Evolutionary conservation across 2,797 vertebrate species (phyloP), one percentile per base, ranked within the genome.

Genomic region (Protosalanx chinensis): DNA sequence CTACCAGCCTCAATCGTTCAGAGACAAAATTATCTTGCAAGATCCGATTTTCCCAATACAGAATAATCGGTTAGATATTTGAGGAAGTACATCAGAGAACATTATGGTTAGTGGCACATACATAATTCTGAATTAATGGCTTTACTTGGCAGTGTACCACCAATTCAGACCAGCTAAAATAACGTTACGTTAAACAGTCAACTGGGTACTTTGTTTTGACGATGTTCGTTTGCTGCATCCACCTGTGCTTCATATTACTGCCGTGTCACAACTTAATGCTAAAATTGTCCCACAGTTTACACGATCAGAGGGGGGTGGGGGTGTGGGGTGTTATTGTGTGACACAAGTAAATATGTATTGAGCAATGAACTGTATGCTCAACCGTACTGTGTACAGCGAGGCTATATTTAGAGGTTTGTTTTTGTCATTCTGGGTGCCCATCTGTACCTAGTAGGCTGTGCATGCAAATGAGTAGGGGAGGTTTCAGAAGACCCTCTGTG

Each of bases 11-110:
- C 51, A 16, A 56, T 4, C 51, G 15, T 15, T 27, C 27, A 49
- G 5, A 53, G 27, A 16, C 13, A 18, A 46, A 33, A 7, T 67
- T 67, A 16, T n/a, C 46, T n/a, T 53, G 20, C 58, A n/a, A 57
- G 51, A 58, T 58, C 53, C 53, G 32, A 58, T 33, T 37, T 67
- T 35, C 46, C 46, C 16, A 64, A 33, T 71, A 18, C 41, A 63
- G 60, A 64, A 32, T 71, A 61, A 71, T 71, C 46, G 46, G 70
- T 71, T 71, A 49, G 46, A 71, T 46, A 71, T 64, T 71, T 64
- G 56, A 68, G 16, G 60, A 18, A 57, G 18, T 30, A 49, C 16
- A 10, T 60, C 20, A 29, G 60, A 32, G 30, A 33, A 64, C 32
- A 33, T 57, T 59, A 49, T 46, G 27, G 37, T 12, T 27, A 27